Base-by-base conservation (phyloP, 2,113 vertebrate genomes). In the Callionymus lyra region DNA sequence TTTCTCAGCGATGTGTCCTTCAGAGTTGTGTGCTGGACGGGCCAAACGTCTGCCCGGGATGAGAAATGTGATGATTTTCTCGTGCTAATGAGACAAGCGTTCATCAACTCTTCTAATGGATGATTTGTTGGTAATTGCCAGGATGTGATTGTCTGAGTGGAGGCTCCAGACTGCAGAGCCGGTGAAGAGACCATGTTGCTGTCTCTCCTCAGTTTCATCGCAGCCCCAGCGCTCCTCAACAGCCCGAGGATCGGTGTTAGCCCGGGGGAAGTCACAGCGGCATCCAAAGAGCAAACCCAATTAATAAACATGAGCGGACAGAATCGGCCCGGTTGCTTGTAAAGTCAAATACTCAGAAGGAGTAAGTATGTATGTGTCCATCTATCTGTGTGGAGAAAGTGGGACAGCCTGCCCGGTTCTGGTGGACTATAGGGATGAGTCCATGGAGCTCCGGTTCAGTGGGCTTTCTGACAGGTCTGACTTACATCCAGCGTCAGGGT, bases 261-360 rank as follows among this genome's bases (percentile, higher is more conserved):
- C 45, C 59, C 59, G 55, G 44, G 59, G 65, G 55, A 47, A 70
- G 61, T 54, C 60, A 34, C 52, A 40, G 49, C 41, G 27, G 14
- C 59, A 55, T 68, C 70, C 57, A 67, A 71, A 66, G 56, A 71
- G 61, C 56, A 47, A 59, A 50, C 41, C 53, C 53, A 59, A 63
- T 77, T 70, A 76, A 76, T 75, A 77, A 78, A 80, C 72, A 80
- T 76, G 76, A 74, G 72, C 44, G 62, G 64, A 60, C 47, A 35
- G 52, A 53, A 68, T 56, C 60, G 67, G 55, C 56, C 57, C 13
- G 56, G 58, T 69, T 70, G 63, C 73, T 68, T 63, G 34, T 66
- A 51, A 62, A 60, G 59, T 68, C 53, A 48, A 68, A 56, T 45
- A 45, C 31, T 75, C 56, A 66, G 49, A 52, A 48, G 68, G 62